Percentiles rank a stretch among this genome's conserved stretches.
Conservation (phyloP, 2,888 invertebrate species). For the Brachyptera putata region DNA sequence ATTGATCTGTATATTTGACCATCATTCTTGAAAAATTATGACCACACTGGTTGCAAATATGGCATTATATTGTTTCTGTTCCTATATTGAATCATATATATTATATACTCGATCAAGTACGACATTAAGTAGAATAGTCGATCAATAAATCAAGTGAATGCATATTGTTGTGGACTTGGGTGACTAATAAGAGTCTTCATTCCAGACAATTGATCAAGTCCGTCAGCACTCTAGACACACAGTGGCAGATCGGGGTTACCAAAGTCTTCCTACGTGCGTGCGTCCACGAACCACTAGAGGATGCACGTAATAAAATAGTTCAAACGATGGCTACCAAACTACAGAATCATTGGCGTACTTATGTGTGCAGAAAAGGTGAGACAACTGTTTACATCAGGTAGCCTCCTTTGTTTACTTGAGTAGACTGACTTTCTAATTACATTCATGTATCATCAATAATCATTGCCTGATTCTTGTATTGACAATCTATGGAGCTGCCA, state of each 20-base stretch:
- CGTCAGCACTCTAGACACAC: constrained; percentile 63
- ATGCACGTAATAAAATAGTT: constrained; percentile 65
- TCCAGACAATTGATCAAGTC: constrained; percentile 53
- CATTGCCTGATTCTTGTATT: neutral
- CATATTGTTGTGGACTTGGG: neutral
- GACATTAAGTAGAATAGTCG: neutral
- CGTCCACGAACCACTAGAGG: constrained; percentile 81
- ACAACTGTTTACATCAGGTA: no score
- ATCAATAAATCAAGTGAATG: neutral
- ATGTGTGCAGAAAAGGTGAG: constrained; percentile 55
- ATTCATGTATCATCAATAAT: neutral
- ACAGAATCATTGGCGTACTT: constrained; percentile 70
- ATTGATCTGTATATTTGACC: no score
- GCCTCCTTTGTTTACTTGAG: no score
- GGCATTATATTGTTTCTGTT: no score
- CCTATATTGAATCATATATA: no score
- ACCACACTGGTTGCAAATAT: no score
- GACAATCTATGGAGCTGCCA: neutral
- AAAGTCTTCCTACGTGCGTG: constrained; percentile 80
- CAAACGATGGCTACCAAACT: constrained; percentile 66
- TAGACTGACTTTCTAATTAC: no score
- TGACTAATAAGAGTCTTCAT: constrained; percentile 1
- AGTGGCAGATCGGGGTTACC: constrained; percentile 85
- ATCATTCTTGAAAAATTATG: no score
- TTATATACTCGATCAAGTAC: no score